Evolutionary conservation across 2,797 vertebrate genomes (phyloP).

Genomic region (Lepus townsendii): DNA sequence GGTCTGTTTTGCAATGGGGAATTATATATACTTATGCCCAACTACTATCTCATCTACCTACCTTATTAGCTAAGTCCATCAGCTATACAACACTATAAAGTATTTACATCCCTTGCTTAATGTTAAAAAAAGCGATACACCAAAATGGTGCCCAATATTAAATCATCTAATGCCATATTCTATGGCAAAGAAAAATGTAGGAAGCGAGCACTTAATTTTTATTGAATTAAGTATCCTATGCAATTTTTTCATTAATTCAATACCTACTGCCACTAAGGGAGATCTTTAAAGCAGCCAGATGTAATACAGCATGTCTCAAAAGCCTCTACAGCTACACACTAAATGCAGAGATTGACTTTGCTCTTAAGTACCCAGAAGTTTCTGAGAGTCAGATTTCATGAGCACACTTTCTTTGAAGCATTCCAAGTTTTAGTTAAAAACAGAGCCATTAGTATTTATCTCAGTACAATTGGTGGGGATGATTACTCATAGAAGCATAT

Average conservation of each 20-base stretch:
- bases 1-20: neutral
- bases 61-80: neutral
- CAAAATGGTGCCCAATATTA: neutral
- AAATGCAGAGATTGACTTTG: neutral
- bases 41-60: neutral
- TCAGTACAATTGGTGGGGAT: neutral
- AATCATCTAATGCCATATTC: neutral
- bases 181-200: neutral
- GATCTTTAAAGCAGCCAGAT: neutral
- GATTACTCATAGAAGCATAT: neutral
- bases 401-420: slow-evolving; percentile 27
- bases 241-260: slow-evolving; percentile 17
- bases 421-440: slow-evolving; percentile 14
- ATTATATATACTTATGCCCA: neutral
- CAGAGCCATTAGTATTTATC: neutral
- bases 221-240: neutral
- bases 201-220: neutral
- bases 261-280: neutral
- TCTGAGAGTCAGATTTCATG: slow-evolving; percentile 9
- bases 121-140: neutral
- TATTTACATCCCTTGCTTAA: neutral
- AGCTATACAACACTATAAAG: neutral
- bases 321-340: neutral
- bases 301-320: neutral
- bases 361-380: neutral